Percentiles rank a stretch among this genome's conserved stretches.
phyloP scores from a whole-genome alignment of 2,888 invertebrate genomes.

The Thelaira solivaga region DNA sequence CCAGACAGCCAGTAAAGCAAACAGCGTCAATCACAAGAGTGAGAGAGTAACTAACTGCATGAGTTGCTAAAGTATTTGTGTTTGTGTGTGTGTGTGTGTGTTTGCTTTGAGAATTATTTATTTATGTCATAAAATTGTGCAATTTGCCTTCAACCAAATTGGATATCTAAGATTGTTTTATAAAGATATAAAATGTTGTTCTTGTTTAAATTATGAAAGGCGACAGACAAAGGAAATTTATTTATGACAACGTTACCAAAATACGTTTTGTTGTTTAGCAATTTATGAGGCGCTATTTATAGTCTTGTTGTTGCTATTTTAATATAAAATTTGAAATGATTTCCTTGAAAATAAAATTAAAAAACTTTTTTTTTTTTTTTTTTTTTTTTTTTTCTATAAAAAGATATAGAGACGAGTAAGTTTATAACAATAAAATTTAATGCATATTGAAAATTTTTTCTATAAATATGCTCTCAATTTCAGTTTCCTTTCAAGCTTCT shows the following conservation, averaged over 20 bases:
- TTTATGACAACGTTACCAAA: conserved; percentile 21
- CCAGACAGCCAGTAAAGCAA: no score
- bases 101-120: conserved; percentile 59
- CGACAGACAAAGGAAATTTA: conserved; percentile 41
- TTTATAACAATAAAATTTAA: conserved; percentile 19
- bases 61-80: no score
- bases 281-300: no score
- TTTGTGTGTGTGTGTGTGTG: background rate
- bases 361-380: background rate
- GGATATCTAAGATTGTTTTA: conserved; percentile 61
- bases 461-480: conserved; percentile 38
- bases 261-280: background rate
- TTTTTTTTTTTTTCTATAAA: background rate
- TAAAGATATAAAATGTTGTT: conserved; percentile 42
- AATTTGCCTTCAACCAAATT: conserved; percentile 63
- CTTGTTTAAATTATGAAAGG: conserved; percentile 41
- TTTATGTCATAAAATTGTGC: conserved; percentile 63
- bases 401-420: background rate
- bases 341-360: no score
- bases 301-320: no score
- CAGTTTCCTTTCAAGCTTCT: conserved; percentile 15
- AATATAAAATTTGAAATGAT: no score
- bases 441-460: background rate
- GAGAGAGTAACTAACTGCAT: background rate
- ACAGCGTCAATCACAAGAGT: background rate